Base-by-base conservation (phyloP, 1,140 invertebrate species). In the Bombyx mandarina region DNA sequence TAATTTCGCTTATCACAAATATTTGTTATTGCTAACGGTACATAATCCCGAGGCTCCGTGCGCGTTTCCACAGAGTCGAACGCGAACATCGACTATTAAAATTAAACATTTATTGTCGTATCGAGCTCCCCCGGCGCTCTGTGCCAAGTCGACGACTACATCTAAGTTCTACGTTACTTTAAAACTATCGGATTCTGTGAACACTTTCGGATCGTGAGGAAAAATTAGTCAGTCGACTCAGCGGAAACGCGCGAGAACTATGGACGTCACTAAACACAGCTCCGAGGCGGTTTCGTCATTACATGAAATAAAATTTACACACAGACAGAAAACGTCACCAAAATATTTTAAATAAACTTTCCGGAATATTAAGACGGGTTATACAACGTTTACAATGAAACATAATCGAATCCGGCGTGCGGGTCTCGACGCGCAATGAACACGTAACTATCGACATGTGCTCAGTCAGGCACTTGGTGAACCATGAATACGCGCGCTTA, bases 1-100 rank as follows among this genome's bases (percentile, higher is more conserved):
- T 35, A 35, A 35, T 35, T 66, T 67, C 54, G 68, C 71, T 75
- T 86, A 86, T 86, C 81, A 84, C 82, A 86, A 75, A 77, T 35
- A 35, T 3, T 35, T 54, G 75, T 82, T 86, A 86, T 86, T 86
- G 82, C 82, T 86, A 82, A 77, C 54, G 64, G 62, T 75, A 66
- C 66, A 61, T 18, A 65, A 60, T 66, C 70, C 61, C 63, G 70
- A 62, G 60, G 56, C 52, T 18, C 50, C 55, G 53, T 42, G 52
- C 52, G 45, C 43, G n/a, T 12, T 48, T 43, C 54, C 58, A 46
- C 47, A 12, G 47, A 56, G 51, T 10, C 7, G 22, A 52, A 22
- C 48, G 7, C 1, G 35, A 5, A 6, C 7, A 8, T 52, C 42
- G 22, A 35, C 26, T 35, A 35, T 35, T 35, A 35, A 3, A 35